Evolutionary conservation across 2,888 invertebrate genomes (phyloP), one percentile per base, ranked within the genome.

Genomic region (Phengaris arion): DNA sequence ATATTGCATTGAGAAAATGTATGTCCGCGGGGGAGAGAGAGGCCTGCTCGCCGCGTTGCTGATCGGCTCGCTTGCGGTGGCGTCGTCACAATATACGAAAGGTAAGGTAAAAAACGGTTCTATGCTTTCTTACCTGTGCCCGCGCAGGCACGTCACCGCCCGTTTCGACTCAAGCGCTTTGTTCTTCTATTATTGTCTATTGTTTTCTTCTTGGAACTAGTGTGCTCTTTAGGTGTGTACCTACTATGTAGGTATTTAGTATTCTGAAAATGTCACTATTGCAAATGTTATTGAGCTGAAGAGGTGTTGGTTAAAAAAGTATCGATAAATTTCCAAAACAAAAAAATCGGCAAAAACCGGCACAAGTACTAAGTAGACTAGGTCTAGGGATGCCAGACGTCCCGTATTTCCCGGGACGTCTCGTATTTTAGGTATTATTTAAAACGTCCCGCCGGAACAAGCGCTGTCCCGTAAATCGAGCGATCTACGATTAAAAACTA

Each of bases 61-160:
- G 85, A 81, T 89, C 83, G 91, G 86, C 82, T 86, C 85, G 85
- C 83, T 89, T 79, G 89, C 87, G 79, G 84, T 88, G 85, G 92
- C 92, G 88, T 89, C 89, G 82, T 87, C 91, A 85, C 89, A 91
- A 84, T 90, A 89, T 84, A 89, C 90, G 85, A 92, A 92, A 93
- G 92, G 92, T 92, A 88, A 77, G 79, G 79, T 74, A 75, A 79
- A 80, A 87, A 89, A 87, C 85, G 76, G 77, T 79, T 79, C 76
- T 77, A 74, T 82, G 83, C 85, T 86, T 87, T 86, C 85, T 87
- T 87, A 89, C 91, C 89, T 90, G 90, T 86, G 86, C 83, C 81
- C 82, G 85, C 86, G 86, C 86, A 84, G 76, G 77, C 76, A 78
- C 81, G 83, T 82, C 83, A 80, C 79, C 80, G 83, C 81, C 81